A percentile compares a stretch with the other conserved stretches of the same genome.
Evolutionary conservation across 92 coral and sea anemone species (phyloP).

Genomic region (Pocillopora meandrina): DNA sequence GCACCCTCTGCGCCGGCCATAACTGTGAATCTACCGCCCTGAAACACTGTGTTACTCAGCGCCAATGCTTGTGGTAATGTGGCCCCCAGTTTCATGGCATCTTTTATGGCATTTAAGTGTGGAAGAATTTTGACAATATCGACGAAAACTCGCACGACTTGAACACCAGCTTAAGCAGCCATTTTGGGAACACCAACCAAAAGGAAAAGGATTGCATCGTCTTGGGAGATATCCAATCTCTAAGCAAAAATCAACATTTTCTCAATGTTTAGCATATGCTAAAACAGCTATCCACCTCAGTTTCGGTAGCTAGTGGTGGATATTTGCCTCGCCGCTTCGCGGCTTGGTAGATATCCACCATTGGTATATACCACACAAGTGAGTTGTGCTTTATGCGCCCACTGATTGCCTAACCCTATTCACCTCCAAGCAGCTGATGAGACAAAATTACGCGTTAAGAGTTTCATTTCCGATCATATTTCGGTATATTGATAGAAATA

Average conservation of each 20-base stretch:
- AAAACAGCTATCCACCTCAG: too few species aligned
- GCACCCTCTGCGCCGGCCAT: not conserved
- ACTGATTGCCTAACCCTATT: too few species aligned
- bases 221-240: not conserved
- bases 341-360: too few species aligned
- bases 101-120: not conserved
- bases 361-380: too few species aligned
- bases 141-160: not conserved
- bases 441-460: too few species aligned
- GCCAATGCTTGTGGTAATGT: not conserved
- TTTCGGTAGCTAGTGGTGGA: too few species aligned
- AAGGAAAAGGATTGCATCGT: conserved; percentile 3
- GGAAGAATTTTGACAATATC: not conserved
- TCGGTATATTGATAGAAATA: too few species aligned
- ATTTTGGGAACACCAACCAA: conserved; percentile 8
- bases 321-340: too few species aligned
- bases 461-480: too few species aligned
- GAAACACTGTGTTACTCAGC: not conserved
- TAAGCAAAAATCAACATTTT: not conserved
- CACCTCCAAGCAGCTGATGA: too few species aligned
- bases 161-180: conserved; percentile 2
- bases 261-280: too few species aligned
- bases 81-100: conserved; percentile 6
- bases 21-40: not conserved
- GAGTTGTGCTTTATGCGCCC: too few species aligned